Conservation (phyloP, 2,888 invertebrate genomes). For the Tortrix viridana region DNA sequence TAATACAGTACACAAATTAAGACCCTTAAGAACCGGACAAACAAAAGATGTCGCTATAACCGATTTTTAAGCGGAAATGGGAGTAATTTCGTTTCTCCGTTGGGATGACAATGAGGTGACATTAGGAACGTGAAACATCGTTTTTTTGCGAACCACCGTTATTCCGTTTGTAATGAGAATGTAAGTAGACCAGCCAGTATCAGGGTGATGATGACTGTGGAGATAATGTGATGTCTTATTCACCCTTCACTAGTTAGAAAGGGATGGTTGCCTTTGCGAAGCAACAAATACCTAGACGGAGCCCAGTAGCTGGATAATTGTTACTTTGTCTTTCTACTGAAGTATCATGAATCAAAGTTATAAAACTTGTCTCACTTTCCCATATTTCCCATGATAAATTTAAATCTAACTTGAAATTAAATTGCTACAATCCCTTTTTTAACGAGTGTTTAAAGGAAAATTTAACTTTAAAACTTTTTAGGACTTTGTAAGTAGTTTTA, state of each 20-base stretch:
- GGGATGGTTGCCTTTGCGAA: not conserved
- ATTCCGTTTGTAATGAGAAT: conserved; percentile 13
- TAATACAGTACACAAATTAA: not conserved
- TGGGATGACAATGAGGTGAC: conserved; percentile 18
- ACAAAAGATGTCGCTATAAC: conserved; percentile 5
- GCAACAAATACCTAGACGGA: no score
- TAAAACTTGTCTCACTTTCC: no score
- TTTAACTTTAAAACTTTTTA: no score
- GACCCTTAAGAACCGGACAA: conserved; percentile 8
- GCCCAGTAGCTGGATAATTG: no score
- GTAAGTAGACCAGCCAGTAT: not conserved
- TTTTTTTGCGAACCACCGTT: conserved; percentile 19
- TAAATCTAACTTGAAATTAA: no score
- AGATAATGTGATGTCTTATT: not conserved
- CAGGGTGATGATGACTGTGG: not conserved
- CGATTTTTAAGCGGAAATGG: conserved; percentile 30
- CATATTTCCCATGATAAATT: no score
- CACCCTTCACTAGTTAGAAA: not conserved
- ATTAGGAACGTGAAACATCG: conserved; percentile 31
- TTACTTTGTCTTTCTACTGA: no score
- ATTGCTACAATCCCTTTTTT: no score
- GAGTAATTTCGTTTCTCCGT: conserved; percentile 29
- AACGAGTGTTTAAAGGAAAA: no score
- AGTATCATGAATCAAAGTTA: no score
- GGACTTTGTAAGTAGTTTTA: no score